Conservation (phyloP, 2,888 invertebrate genomes). For the Tetheella fluctuosa region DNA sequence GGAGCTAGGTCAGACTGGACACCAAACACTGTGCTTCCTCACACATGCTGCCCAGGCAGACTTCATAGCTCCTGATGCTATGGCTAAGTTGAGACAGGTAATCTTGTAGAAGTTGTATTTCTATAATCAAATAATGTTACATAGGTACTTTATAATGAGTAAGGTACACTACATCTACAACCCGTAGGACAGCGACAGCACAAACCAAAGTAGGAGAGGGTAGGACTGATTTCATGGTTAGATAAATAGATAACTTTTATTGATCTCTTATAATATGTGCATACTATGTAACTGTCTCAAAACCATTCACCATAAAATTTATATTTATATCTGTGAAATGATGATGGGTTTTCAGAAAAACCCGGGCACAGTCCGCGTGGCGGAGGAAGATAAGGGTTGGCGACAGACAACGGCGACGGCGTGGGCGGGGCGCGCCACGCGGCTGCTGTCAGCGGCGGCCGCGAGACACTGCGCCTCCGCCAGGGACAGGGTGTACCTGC, state of each 20-base stretch:
- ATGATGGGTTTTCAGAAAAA: constrained; percentile 80
- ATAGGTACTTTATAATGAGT: no score
- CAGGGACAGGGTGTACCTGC: constrained; percentile 89
- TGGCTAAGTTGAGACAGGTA: constrained; percentile 97
- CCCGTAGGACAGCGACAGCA: no score
- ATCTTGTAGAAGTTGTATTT: background rate
- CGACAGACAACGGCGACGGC: constrained; percentile 93
- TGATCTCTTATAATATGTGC: no score
- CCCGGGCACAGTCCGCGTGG: constrained; percentile 93
- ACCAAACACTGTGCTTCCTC: constrained; percentile 96
- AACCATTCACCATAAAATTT: background rate
- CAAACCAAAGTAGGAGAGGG: no score
- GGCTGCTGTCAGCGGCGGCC: constrained; percentile 83
- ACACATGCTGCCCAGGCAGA: constrained; percentile 95
- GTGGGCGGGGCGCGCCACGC: constrained; percentile 89
- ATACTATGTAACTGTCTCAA: no score
- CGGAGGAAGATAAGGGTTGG: constrained; percentile 95
- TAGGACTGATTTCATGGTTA: no score
- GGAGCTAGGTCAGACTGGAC: constrained; percentile 94
- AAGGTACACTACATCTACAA: no score
- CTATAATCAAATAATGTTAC: no score
- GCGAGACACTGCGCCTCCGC: constrained; percentile 91
- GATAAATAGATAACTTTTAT: no score
- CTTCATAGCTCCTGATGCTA: constrained; percentile 98
- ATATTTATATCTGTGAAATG: constrained; percentile 1